Base-by-base conservation (phyloP, 2,113 vertebrate genomes). In the Pogonocichla stellata region DNA sequence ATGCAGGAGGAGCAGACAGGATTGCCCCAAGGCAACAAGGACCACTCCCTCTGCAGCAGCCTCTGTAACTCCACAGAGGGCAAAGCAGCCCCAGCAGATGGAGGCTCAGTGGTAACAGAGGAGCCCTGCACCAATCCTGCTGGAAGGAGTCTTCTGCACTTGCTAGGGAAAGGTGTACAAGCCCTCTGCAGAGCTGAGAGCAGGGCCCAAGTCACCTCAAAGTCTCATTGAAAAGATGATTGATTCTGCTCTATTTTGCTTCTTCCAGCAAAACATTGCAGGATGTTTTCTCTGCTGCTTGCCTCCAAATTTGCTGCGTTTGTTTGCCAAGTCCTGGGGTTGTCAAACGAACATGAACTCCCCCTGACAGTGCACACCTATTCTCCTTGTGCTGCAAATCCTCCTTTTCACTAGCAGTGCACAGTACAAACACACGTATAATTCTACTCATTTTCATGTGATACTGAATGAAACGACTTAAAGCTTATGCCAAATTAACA, bases 401-500 rank as follows among this genome's bases (percentile, higher is more conserved):
- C 33, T 85, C 54, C 48, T 73, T 94, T 95, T 71, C 86, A 38
- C 28, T 33, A 90, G 48, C 75, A 88, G 58, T 26, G 36, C 31
- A 50, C 69, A 74, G 38, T 43, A 45, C 75, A 62, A 73, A 95
- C 51, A 22, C 34, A 80, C 40, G 1, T 38, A 80, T 28, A 77
- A 80, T 80, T 83, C 72, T 38, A 61, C 71, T 80, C 78, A 74
- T 93, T 94, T 96, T 86, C 75, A 51, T 56, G 51, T 18, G 51
- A 91, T 80, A 77, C 64, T 48, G 56, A 95, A 90, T 23, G 47
- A 88, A 93, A 83, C 22, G 12, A 83, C 75, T 93, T 83, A 86
- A 93, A 83, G n/a, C 56, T 93, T 74, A 74, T 74, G 85, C 81
- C 88, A 95, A 94, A 93, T 92, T 94, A 93, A 93, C 82, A 86